Base-by-base conservation (phyloP, 2,888 invertebrate species). In the Pristionchus exspectatus region DNA sequence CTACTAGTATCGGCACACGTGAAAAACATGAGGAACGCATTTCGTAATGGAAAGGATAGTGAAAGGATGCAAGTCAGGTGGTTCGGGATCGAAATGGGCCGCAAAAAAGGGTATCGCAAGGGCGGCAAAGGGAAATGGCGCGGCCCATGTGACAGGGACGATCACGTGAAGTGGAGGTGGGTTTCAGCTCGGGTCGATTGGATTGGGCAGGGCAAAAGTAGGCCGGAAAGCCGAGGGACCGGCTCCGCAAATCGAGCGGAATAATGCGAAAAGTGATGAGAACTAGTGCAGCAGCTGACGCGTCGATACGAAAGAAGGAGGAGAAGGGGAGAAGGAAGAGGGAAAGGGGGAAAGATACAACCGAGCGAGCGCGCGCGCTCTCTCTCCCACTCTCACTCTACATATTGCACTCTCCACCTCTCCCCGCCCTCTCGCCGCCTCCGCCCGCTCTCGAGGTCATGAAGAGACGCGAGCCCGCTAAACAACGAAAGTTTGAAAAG, bases 231-330 rank as follows among this genome's bases (percentile, higher is more conserved):
- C 10, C n/a, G n/a, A 24, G 12, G 2, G 14, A 54, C 7, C 38
- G 81, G 50, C 18, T 3, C 69, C n/a, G n/a, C 24, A 81, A 81
- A 33, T 81, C n/a, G 27, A 54, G 81, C n/a, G 81, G 81, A 81
- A 27, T 81, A 54, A 81, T 81, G 50, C 44, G 81, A 81, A 81
- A 44, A 50, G 81, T 44, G 81, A 81, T 54, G 81, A 81, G 81
- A 81, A 81, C 74, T 74, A 38, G 74, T 74, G 81, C 81, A 81
- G 81, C 81, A 81, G 81, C 81, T 81, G 81, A 81, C 81, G 24
- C 50, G 81, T 81, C 50, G 81, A 81, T 81, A 50, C 21, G 74
- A 38, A 38, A 30, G 21, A 33, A 16, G 30, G 24, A 30, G 74
- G 44, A 44, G 44, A 30, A 38, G 74, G 27, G 44, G 30, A 27